phyloP scores from a whole-genome alignment of 2,113 vertebrate genomes.

The Lycocorax pyrrhopterus region DNA sequence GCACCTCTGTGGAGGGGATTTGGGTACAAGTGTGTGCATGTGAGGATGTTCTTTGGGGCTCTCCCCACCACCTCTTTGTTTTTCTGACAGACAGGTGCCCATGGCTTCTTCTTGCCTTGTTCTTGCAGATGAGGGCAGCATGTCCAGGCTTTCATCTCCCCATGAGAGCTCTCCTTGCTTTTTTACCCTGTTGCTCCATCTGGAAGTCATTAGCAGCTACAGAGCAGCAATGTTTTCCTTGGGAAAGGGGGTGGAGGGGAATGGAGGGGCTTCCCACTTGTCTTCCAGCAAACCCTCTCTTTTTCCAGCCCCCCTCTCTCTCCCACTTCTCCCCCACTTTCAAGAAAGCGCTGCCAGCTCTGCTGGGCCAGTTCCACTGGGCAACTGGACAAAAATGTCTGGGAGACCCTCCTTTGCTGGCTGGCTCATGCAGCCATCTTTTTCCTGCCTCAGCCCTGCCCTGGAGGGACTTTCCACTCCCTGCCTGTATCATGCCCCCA shows the following conservation, averaged over 20 bases:
- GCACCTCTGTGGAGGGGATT: background rate
- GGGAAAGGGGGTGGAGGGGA: background rate
- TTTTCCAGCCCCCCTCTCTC: background rate
- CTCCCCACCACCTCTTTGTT: background rate
- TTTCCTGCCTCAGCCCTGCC: background rate
- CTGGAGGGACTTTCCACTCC: background rate
- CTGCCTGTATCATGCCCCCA: background rate
- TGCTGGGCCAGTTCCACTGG: background rate
- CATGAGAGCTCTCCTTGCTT: background rate
- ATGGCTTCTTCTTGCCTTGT: background rate
- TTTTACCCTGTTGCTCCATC: background rate
- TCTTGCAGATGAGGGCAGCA: background rate
- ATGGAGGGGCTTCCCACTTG: background rate
- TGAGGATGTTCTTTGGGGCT: accelerated
- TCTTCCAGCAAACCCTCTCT: background rate
- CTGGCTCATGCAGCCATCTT: background rate
- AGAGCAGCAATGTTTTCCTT: background rate
- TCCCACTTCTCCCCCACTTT: background rate
- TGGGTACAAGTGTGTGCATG: background rate
- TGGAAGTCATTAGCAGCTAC: conserved; percentile 27
- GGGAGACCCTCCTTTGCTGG: background rate
- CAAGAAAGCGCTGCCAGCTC: background rate
- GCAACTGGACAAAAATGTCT: background rate
- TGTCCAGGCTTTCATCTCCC: background rate
- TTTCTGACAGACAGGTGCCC: background rate